Evolutionary conservation across 2,888 invertebrate species (phyloP), one percentile per base, ranked within the genome.

Genomic region (Dione juno): DNA sequence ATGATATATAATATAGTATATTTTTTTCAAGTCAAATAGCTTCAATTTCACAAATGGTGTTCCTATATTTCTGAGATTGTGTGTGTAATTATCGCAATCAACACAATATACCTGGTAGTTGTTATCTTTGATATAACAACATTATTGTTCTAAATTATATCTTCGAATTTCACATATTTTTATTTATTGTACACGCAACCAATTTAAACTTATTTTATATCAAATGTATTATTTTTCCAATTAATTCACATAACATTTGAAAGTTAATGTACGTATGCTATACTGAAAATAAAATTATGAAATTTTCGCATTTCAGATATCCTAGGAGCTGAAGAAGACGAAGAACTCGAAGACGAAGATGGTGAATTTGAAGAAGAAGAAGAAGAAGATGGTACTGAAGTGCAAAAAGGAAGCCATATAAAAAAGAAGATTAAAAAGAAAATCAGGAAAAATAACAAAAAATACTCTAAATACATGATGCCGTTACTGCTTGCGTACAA

Each of bases 401-500:
- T 16, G 21, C 58, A 35, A 40, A 69, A 67, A 21, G 67, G 61
- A 5, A 43, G 61, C 10, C 57, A 70, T 43, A 61, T 67, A 0
- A 43, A 16, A 52, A 81, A 81, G 71, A 78, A 79, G 57, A 80
- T 77, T 40, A 78, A 77, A 48, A 81, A 82, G 69, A 79, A 80
- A 21, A 76, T 81, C 35, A 74, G 77, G 0, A 72, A 48, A 52
- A 70, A 61, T 13, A 95, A 94, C 37, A 57, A 57, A 78, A 79
- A 92, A 48, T 93, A 95, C 76, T 95, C 95, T 77, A 96, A 95
- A 81, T 95, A 95, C 81, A 88, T 97, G 87, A 86, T 97, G 79
- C 97, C 97, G 0, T 89, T 97, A 19, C 89, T 97, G 41, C 81
- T 97, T 79, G 97, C 97, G 0, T 97, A 97, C 87, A 97, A 97